Base-by-base conservation (phyloP, 2,888 invertebrate genomes). In the Rhabditophanes sp. region DNA sequence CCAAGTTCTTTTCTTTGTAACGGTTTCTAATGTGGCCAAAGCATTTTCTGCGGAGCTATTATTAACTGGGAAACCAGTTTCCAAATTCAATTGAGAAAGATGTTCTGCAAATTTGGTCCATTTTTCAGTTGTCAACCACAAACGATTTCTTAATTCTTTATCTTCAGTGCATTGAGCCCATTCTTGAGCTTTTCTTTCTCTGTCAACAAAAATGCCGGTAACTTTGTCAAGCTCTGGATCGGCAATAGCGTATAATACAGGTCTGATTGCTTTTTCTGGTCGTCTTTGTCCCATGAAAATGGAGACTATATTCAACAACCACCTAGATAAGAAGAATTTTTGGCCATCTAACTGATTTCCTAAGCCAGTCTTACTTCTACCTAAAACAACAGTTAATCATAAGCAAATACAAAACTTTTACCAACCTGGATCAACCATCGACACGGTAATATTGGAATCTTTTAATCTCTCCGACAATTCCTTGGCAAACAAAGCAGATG, bases 351-450 rank as follows among this genome's bases (percentile, higher is more conserved):
- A 41, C 26, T 57, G 43, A 1, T 46, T 42, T 8, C 42, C 42
- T 17, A 61, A 30, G 33, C 51, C 46, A 14, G 56, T 52, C 25
- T 48, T 51, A 1, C 58, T 52, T 25, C 58, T 31, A 17, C n/a
- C n/a, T n/a, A n/a, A n/a, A n/a, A n/a, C n/a, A n/a, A n/a, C n/a
- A n/a, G n/a, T n/a, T n/a, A n/a, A n/a, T n/a, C n/a, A n/a, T n/a
- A n/a, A n/a, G n/a, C n/a, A n/a, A n/a, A n/a, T n/a, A n/a, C n/a
- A n/a, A n/a, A n/a, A n/a, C n/a, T n/a, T n/a, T n/a, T n/a, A n/a
- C n/a, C n/a, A n/a, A n/a, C 61, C 60, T 2, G 61, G 61, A 37
- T 61, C 60, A 2, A 60, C 56, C 12, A 59, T 46, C 5, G 50
- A 5, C 2, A 62, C 58, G 9, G 41, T 24, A 16, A 57, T 34